phyloP scores from a whole-genome alignment of 2,113 vertebrate genomes.

The Strigops habroptila region DNA sequence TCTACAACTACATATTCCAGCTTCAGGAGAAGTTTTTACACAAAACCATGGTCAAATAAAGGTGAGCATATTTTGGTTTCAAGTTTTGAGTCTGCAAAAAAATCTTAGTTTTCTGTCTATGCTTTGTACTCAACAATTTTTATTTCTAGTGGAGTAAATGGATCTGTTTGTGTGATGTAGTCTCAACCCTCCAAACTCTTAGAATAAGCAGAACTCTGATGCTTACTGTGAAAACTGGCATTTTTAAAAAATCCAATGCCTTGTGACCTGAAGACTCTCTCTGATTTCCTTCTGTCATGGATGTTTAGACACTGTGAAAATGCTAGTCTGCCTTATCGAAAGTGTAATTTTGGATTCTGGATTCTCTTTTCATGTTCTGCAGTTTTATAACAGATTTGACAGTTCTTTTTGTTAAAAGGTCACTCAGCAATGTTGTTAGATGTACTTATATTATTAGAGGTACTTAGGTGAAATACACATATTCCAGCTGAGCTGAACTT shows the following conservation, averaged over 20 bases:
- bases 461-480: not conserved
- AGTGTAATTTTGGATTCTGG: not conserved
- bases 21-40: constrained; percentile 87
- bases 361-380: not conserved
- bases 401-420: not conserved
- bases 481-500: not conserved
- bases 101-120: not conserved
- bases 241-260: not conserved
- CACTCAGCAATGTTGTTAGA: not conserved
- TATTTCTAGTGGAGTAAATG: not conserved
- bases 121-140: not conserved
- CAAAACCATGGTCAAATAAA: constrained; percentile 93
- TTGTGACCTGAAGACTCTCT: not conserved
- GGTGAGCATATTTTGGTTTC: constrained; percentile 68
- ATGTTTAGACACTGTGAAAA: not conserved
- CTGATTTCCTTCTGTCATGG: not conserved
- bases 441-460: not conserved
- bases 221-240: not conserved
- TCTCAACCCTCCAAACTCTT: not conserved
- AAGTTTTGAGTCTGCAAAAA: not conserved
- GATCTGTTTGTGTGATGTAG: accelerated
- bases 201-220: not conserved
- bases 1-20: constrained; percentile 97
- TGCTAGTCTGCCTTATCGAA: not conserved
- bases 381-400: not conserved